Conservation (phyloP, 2,888 invertebrate genomes). For the Copidosoma aretas region DNA sequence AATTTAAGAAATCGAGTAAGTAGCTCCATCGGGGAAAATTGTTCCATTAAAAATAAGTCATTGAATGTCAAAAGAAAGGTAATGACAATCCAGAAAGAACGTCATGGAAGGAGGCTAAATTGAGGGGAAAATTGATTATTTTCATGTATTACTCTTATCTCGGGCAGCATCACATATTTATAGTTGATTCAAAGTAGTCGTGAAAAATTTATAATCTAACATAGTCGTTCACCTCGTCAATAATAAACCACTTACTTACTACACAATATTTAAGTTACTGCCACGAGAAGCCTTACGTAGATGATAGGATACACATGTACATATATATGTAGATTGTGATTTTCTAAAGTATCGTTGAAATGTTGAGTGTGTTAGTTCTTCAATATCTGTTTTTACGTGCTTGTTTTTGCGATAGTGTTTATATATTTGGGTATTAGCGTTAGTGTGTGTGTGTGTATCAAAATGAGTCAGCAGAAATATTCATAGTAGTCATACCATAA, state of each 20-base stretch:
- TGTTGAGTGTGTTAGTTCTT: background rate
- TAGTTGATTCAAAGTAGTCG: constrained; percentile 1
- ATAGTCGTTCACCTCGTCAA: constrained; percentile 14
- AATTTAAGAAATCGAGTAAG: constrained; percentile 13
- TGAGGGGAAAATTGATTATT: constrained; percentile 4
- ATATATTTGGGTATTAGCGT: background rate
- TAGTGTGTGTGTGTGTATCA: background rate
- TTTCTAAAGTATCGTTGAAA: background rate
- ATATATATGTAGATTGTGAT: background rate
- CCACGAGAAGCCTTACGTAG: constrained; percentile 21
- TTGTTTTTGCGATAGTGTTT: background rate
- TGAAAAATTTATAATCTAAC: constrained; percentile 20
- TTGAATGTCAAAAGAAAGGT: background rate
- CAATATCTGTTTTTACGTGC: background rate
- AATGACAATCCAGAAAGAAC: background rate
- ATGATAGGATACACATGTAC: constrained; percentile 14
- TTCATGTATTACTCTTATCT: constrained; percentile 18
- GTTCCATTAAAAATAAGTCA: constrained; percentile 34
- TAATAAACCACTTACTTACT: constrained; percentile 21
- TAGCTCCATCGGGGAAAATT: constrained; percentile 7
- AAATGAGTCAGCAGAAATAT: background rate
- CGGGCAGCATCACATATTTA: constrained; percentile 1
- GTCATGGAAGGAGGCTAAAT: background rate
- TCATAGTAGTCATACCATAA: background rate
- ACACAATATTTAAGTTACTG: constrained; percentile 26